phyloP scores from a whole-genome alignment of 2,888 invertebrate species.

The Orgyia antiqua region DNA sequence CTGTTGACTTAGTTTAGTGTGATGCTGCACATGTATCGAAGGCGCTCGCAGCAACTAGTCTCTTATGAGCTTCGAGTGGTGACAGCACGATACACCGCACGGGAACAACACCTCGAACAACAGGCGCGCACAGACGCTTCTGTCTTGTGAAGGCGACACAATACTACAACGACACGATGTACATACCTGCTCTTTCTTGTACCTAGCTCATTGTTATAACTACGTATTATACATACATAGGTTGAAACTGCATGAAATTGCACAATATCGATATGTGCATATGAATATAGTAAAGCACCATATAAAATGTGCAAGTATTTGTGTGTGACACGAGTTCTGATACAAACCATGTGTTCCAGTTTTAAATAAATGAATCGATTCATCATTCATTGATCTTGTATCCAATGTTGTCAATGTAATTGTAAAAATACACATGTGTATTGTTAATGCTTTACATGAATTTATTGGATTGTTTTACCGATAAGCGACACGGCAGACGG shows the following conservation, averaged over 20 bases:
- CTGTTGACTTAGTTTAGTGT: constrained; percentile 74
- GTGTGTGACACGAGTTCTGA: constrained; percentile 41
- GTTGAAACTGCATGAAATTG: constrained; percentile 63
- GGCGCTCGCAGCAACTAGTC: constrained; percentile 59
- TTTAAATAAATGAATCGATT: constrained; percentile 25
- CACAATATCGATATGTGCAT: constrained; percentile 63
- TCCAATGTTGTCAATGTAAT: constrained; percentile 31
- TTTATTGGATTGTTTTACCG: too few species aligned
- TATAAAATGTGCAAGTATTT: constrained; percentile 47
- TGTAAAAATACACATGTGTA: constrained; percentile 39
- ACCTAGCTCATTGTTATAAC: constrained; percentile 61
- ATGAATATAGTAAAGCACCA: constrained; percentile 57
- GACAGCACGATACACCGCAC: constrained; percentile 60
- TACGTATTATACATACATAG: constrained; percentile 40
- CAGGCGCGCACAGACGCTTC: constrained; percentile 70
- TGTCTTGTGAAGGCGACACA: constrained; percentile 53
- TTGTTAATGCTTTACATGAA: constrained; percentile 34
- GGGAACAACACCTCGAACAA: constrained; percentile 70
- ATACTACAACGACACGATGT: constrained; percentile 54
- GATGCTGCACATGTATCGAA: constrained; percentile 59
- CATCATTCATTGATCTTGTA: constrained; percentile 14
- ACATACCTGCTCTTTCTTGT: constrained; percentile 62
- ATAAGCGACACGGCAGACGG: too few species aligned
- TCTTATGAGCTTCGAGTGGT: constrained; percentile 66
- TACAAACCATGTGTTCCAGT: constrained; percentile 25